Conservation (phyloP, 2,797 vertebrate genomes). For the Leuciscus waleckii region DNA sequence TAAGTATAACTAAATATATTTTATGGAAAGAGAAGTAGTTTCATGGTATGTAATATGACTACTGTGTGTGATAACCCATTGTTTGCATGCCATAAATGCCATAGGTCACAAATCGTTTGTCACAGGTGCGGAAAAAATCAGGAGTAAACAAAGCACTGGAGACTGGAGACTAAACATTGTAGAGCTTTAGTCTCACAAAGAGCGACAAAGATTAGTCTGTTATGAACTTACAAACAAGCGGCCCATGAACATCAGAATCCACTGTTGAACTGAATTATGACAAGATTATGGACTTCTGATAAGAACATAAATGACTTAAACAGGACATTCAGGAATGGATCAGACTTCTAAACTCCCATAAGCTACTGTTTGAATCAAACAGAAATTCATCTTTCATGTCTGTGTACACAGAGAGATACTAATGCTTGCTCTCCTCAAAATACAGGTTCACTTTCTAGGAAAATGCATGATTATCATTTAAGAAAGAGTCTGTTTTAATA, state of each 20-base stretch:
- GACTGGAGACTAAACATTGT: conserved; percentile 51
- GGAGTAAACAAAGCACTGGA: conserved; percentile 15
- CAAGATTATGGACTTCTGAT: background rate
- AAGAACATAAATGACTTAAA: background rate
- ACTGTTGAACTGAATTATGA: background rate
- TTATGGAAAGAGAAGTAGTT: background rate
- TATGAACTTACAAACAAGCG: conserved; percentile 6
- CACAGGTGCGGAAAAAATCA: conserved; percentile 34
- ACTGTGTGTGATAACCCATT: background rate
- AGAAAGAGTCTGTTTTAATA: background rate
- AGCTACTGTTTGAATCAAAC: background rate
- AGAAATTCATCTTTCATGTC: background rate
- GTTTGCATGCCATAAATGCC: conserved; percentile 19
- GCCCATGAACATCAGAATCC: conserved; percentile 12
- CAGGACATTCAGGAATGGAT: background rate
- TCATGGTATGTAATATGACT: background rate
- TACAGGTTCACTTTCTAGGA: background rate
- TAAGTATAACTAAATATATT: conserved; percentile 3
- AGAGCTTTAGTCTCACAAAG: conserved; percentile 17
- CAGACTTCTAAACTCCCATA: background rate
- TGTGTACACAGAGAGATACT: background rate
- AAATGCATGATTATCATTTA: background rate
- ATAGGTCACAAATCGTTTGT: conserved; percentile 14
- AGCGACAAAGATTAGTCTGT: conserved; percentile 26
- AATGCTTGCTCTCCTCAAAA: background rate